These are phyloP conservation scores for Hozukius guyotensis DNA, from an alignment of 2,797 vertebrate species.

Conservation along the genomic window DNA sequence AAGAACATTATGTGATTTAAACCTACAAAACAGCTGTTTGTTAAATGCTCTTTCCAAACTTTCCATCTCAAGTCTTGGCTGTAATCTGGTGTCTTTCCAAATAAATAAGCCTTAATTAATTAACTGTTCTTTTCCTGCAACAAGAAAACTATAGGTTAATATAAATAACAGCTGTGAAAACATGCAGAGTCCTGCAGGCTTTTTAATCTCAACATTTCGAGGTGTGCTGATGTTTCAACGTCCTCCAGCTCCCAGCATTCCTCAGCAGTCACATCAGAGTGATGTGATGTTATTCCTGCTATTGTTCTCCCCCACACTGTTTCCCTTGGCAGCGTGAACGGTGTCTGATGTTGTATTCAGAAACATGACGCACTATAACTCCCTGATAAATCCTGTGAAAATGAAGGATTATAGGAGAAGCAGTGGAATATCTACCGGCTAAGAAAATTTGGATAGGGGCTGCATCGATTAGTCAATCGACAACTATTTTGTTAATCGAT, in stretches of 20 bases:
- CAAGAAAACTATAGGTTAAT: too few relatives aligned
- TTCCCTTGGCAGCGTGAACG: conserved; percentile 53
- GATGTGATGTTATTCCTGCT: conserved; percentile 63
- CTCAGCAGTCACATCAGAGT: conserved; percentile 52
- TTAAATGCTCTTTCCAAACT: background rate
- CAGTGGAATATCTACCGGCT: background rate
- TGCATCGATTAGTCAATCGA: too few relatives aligned
- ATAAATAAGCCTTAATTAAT: background rate
- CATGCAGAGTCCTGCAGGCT: background rate
- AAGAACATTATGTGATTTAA: background rate
- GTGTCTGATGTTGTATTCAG: conserved; percentile 4
- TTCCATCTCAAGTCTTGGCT: background rate
- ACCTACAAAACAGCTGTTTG: background rate
- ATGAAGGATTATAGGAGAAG: background rate
- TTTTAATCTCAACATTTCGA: background rate
- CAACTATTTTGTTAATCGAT: too few relatives aligned
- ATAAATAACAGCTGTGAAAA: background rate
- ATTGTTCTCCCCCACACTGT: conserved; percentile 61
- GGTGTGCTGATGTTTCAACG: conserved; percentile 19
- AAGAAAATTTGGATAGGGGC: accelerated
- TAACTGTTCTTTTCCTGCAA: background rate
- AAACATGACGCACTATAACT: background rate
- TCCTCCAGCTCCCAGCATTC: conserved; percentile 62
- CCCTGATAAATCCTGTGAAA: background rate
- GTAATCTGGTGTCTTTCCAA: background rate